Conservation (phyloP, 1,140 invertebrate genomes). For the Dreissena rostriformis region DNA sequence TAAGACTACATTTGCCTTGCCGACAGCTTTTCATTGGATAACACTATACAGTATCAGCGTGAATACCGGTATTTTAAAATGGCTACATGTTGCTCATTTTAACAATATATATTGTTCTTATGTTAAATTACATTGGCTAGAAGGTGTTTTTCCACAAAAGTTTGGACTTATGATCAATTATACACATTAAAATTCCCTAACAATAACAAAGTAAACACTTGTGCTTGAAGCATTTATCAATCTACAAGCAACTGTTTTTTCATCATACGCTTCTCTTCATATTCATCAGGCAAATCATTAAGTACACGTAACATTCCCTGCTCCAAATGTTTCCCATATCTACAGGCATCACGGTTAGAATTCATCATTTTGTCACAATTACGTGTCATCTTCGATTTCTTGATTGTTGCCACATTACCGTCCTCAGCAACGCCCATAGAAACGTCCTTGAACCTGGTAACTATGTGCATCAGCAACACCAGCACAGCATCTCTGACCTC, state of each 20-base stretch:
- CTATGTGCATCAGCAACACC: constrained; percentile 24
- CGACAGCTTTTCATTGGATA: no score
- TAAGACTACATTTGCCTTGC: no score
- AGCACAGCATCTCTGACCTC: background rate
- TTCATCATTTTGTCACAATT: background rate
- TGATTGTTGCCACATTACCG: background rate
- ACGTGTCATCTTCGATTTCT: background rate
- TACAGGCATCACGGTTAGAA: background rate
- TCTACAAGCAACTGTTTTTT: constrained; percentile 9
- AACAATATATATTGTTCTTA: no score
- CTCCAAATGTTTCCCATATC: constrained; percentile 9
- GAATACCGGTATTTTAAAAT: no score
- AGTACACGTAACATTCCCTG: constrained; percentile 12
- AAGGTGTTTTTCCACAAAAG: no score
- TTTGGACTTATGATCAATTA: no score
- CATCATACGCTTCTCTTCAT: constrained; percentile 42
- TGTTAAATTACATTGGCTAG: no score
- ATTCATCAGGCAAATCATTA: constrained; percentile 3
- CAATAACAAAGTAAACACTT: no score
- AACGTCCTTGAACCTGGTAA: constrained; percentile 32
- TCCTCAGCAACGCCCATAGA: background rate
- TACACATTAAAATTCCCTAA: no score
- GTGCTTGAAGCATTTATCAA: no score
- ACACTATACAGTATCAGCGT: no score
- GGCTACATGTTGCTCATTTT: no score